Conservation (phyloP, 2,113 vertebrate species). For the Eudorcas thomsonii region DNA sequence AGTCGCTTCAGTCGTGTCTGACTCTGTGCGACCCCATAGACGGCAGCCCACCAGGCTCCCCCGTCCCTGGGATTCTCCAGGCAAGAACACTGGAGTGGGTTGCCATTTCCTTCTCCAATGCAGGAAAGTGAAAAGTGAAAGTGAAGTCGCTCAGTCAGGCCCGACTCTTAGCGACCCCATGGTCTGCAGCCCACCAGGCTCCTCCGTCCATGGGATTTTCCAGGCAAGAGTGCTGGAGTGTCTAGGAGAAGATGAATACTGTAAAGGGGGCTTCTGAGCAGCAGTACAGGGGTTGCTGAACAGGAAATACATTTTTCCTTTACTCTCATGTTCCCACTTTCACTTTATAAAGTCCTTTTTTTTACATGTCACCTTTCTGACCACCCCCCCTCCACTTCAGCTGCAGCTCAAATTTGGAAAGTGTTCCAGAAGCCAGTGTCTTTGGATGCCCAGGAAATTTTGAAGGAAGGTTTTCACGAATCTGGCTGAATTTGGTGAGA, state of each 20-base stretch:
- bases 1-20: too few relatives aligned
- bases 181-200: too few relatives aligned
- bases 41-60: fast-evolving
- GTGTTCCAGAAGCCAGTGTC: not conserved
- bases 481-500: not conserved
- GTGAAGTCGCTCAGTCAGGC: too few relatives aligned
- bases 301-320: not conserved
- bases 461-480: not conserved
- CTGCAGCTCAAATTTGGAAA: not conserved
- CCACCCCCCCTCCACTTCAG: not conserved
- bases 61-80: too few relatives aligned
- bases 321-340: not conserved
- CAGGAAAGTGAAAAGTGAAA: too few relatives aligned
- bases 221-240: too few relatives aligned
- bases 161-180: too few relatives aligned
- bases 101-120: too few relatives aligned
- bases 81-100: too few relatives aligned
- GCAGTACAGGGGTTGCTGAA: not conserved
- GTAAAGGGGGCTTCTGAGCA: not conserved
- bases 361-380: not conserved
- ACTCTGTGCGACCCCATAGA: too few relatives aligned
- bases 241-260: not conserved
- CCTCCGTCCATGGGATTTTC: too few relatives aligned
- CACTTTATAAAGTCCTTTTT: not conserved
- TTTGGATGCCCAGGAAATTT: not conserved